Base-by-base conservation (phyloP, 1,140 invertebrate species). In the Rhagoletis pomonella region DNA sequence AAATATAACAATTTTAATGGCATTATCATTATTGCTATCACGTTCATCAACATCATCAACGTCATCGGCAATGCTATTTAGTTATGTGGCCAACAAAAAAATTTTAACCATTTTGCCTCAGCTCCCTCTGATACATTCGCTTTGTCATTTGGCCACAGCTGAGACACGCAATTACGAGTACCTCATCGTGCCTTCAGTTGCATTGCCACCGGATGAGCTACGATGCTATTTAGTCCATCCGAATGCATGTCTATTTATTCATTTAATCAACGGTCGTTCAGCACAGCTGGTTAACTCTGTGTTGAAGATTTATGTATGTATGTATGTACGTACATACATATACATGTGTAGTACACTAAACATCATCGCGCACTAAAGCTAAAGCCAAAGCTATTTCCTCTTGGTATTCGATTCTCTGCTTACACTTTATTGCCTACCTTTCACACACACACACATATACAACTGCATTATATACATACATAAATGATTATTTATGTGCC, bases 11-110 rank as follows among this genome's bases (percentile, higher is more conserved):
- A 19, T 55, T 81, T 81, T 58, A 81, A 81, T 81, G 19, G 47
- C 73, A 81, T 55, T 81, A 55, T 81, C 47, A 58, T 81, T 81
- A 81, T 81, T 81, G 29, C 47, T 55, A 58, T 81, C 73, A 81
- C 73, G 47, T 81, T 81, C 50, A 81, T 58, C 47, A 47, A 12
- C 17, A 81, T 81, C 17, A 47, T 3, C 73, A 19, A 55, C 47
- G 50, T 81, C 73, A 81, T 50, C 47, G 47, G 73, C 47, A 81
- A 81, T 29, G 29, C 29, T 29, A 29, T 29, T 29, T 29, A n/a
- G 73, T 19, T 81, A 55, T 50, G 64, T 67, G 64, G 19, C 29
- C 64, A 67, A 1, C 4, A 17, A 5, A 62, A 62, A 62, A 4
- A 14, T 9, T 62, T 62, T 14, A 17, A 62, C 1, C 60, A 17